Evolutionary conservation across 1,140 invertebrate genomes (phyloP).

Genomic region (Melanaphis sacchari): DNA sequence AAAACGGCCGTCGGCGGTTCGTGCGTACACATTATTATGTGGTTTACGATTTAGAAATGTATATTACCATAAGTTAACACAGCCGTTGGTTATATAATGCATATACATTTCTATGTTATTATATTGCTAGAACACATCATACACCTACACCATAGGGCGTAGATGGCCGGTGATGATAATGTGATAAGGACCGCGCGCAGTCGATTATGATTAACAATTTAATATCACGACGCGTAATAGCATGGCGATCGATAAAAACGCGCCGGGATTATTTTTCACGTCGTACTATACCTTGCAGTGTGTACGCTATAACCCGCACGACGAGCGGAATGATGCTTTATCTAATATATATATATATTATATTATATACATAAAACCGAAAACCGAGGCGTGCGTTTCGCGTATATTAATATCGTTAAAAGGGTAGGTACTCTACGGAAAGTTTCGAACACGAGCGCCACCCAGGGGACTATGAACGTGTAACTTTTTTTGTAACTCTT

Average conservation of each 20-base stretch:
- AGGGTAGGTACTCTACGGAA: slow-evolving; percentile 22
- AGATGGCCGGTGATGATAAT: background rate
- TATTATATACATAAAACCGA: background rate
- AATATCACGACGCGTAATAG: background rate
- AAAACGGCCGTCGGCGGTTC: no score
- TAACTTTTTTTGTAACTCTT: background rate
- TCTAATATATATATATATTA: background rate
- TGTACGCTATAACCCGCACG: background rate
- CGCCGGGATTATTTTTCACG: background rate
- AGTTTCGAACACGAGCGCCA: background rate
- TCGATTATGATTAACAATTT: background rate
- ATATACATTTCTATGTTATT: no score
- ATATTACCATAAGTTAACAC: no score
- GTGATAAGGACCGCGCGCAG: background rate
- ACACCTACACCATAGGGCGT: background rate
- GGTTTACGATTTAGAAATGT: no score
- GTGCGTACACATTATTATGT: no score
- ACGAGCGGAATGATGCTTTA: background rate
- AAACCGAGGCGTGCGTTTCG: background rate
- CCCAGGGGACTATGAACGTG: background rate
- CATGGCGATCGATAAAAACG: background rate
- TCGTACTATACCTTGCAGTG: background rate
- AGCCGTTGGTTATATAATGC: no score
- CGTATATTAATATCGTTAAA: slow-evolving; percentile 37
- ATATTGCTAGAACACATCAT: background rate